Evolutionary conservation across 1,140 invertebrate genomes (phyloP), one percentile per base, ranked within the genome.

Genomic region (Drosophila littoralis): DNA sequence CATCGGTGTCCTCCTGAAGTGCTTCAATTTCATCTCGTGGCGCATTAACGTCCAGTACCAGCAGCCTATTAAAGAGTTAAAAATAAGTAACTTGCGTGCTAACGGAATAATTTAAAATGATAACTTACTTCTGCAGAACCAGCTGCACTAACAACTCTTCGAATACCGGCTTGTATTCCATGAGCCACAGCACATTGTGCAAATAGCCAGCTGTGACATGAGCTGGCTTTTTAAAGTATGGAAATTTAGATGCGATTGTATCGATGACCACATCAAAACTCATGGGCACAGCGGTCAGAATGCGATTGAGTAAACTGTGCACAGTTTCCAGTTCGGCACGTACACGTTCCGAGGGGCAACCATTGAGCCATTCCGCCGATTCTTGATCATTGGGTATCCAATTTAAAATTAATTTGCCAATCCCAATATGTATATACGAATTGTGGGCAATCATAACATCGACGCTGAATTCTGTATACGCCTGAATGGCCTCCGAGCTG

Each of bases 31-130:
- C 93, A 64, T 93, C 93, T 59, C 93, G 93, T 36, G 95, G 94
- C 48, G 94, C 93, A 90, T 94, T 94, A 0, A 96, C 95, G 93
- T 97, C 96, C 70, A 97, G 92, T 58, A 94, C 91, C 33, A 95
- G 91, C 77, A 97, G 91, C 79, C 95, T 96, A 73, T 3, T 59
- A 73, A 45, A 17, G 2, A 55, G 28, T 42, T 10, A 7, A 13
- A 50, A 36, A 10, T 40, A 36, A 0, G 42, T 51, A 22, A 42
- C 74, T 38, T n/a, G 15, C 10, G 1, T 6, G 12, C 2, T 35
- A 36, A 48, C 7, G 70, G 17, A 51, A 28, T 65, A 45, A 28
- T 61, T 40, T 22, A 1, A 12, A 65, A 2, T 33, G 0, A 36
- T 1, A 22, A 75, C 86, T 77, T 93, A 96, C 94, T 94, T 96